Percentiles rank a stretch among this genome's conserved stretches.
Conservation (phyloP, 2,888 invertebrate species). For the Cantharis lateralis region DNA sequence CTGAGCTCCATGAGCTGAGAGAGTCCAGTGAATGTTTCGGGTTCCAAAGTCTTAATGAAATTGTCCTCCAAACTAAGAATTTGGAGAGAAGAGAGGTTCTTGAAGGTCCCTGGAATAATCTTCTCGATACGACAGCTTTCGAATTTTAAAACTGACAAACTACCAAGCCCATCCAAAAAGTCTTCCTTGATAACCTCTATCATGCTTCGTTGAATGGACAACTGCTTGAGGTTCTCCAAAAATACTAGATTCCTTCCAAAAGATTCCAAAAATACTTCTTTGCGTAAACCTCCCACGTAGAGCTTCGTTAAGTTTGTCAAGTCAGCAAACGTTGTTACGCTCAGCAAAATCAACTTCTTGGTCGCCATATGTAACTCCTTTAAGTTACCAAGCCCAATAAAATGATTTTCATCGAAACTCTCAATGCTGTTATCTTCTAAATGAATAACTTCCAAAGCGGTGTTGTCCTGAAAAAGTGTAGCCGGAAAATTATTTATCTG, state of each 20-base stretch:
- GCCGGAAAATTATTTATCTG: background rate
- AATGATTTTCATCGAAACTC: background rate
- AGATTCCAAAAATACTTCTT: background rate
- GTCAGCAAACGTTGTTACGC: background rate
- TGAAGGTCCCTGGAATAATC: background rate
- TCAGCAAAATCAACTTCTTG: background rate
- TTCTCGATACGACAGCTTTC: background rate
- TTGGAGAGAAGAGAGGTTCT: background rate
- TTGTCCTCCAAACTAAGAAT: background rate
- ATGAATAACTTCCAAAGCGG: background rate
- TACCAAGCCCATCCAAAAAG: background rate
- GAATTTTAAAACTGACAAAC: background rate
- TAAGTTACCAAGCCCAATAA: background rate
- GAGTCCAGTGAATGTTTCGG: background rate
- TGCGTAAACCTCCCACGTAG: background rate
- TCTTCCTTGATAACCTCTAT: background rate
- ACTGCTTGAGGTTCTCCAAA: background rate
- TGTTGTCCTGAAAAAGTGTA: background rate
- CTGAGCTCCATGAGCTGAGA: background rate
- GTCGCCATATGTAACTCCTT: background rate
- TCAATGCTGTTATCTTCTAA: background rate
- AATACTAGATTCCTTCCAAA: background rate
- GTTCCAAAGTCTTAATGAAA: background rate
- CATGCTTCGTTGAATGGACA: background rate
- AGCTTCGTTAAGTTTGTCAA: background rate